Conservation (phyloP, 2,888 invertebrate genomes). For the Rhodophaea formosa region DNA sequence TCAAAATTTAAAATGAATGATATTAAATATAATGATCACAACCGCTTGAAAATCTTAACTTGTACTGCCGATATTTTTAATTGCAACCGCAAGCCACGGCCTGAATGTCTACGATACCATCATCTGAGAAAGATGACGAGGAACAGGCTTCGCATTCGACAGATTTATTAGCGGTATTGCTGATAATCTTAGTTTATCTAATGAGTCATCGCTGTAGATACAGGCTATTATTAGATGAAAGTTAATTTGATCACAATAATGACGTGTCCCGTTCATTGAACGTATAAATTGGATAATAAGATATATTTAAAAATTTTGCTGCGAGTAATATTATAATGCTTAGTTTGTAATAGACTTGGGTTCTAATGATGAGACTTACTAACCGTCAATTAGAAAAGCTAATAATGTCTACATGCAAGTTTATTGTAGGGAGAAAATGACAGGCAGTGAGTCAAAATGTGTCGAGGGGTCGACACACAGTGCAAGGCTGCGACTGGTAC, state of each 20-base stretch:
- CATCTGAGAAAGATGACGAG: conserved; percentile 25
- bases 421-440: conserved; percentile 43
- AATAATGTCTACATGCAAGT: conserved; percentile 33
- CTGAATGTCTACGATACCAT: conserved; percentile 51
- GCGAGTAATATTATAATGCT: background rate
- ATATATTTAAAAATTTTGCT: background rate
- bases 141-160: conserved; percentile 40
- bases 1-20: too few relatives aligned
- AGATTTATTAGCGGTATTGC: conserved; percentile 41
- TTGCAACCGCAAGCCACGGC: conserved; percentile 45
- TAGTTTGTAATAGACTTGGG: background rate
- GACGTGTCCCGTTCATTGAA: background rate
- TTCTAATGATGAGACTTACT: conserved; percentile 26
- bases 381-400: conserved; percentile 37
- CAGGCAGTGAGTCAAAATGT: conserved; percentile 36
- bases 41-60: conserved; percentile 39
- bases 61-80: conserved; percentile 45
- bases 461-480: conserved; percentile 52
- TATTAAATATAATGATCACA: conserved; percentile 19
- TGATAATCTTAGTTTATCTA: conserved; percentile 35
- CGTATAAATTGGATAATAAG: background rate
- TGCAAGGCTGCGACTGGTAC: conserved; percentile 60
- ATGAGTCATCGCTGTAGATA: conserved; percentile 29
- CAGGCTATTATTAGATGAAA: conserved; percentile 12
- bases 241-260: conserved; percentile 8